Evolutionary conservation across 2,797 vertebrate species (phyloP), one percentile per base, ranked within the genome.

Genomic region (Sardinella longiceps): DNA sequence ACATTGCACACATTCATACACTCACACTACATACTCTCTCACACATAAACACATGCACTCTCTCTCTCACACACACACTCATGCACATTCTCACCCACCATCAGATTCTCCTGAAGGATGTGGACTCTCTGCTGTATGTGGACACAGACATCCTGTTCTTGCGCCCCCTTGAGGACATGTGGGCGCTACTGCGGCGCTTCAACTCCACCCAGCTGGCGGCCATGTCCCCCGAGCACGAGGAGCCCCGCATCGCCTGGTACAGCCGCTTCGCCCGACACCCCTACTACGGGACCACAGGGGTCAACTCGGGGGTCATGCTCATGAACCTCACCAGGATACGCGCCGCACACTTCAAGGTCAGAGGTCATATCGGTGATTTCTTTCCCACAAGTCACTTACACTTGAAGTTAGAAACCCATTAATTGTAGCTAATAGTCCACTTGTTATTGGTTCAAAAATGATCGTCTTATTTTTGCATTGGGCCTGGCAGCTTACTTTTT

Each of bases 251-350:
- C 0, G 98, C 97, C 53, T 98, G 98, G 98, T 99, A 98, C 89
- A 98, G 94, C 89, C 97, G 97, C 83, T 99, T 99, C 87, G 97
- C 97, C 84, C 96, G 97, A 12, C 97, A 99, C 87, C 97, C 97
- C 0, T 98, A 95, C 92, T 97, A 98, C n/a, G 97, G 98, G 86
- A 92, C 88, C 87, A 98, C 97, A 0, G 98, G 98, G 84, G 90
- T 99, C 87, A 98, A 98, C 94, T 99, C 98, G 0, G 98, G 97
- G 37, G 97, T 98, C 53, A 98, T 98, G 97, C 92, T 99, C 80
- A 98, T 99, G 97, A 99, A 98, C 89, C 95, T 99, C 96, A 98
- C 97, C 0, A 94, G 96, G 84, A 97, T 99, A 88, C 95, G 97
- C 89, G 94, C 85, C 86, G 93, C 95, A 37, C 96, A 97, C 91